Evolutionary conservation across 2,888 invertebrate genomes (phyloP).

Genomic region (Acrobasis suavella): DNA sequence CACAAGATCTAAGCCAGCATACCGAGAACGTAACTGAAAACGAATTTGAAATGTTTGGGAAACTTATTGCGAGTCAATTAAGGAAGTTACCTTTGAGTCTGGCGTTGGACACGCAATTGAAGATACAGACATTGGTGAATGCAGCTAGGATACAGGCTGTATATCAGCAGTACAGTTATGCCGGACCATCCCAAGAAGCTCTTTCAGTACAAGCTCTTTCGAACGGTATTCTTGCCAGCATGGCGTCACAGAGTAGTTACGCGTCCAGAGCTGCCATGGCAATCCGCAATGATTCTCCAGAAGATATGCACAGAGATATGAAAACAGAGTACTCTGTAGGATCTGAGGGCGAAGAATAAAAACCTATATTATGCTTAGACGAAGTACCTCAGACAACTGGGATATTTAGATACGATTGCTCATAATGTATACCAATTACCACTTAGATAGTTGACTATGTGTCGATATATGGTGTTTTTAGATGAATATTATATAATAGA

Average conservation of each 20-base stretch:
- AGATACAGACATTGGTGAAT: constrained; percentile 74
- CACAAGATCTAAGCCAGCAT: constrained; percentile 75
- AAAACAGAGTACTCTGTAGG: constrained; percentile 68
- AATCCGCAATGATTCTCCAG: constrained; percentile 65
- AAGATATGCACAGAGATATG: constrained; percentile 64
- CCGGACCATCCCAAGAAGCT: constrained; percentile 74
- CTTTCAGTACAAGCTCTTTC: constrained; percentile 74
- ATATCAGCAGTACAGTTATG: constrained; percentile 76
- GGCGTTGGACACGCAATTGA: constrained; percentile 74
- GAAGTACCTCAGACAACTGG: constrained; percentile 42
- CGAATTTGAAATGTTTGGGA: constrained; percentile 78
- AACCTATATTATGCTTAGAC: constrained; percentile 28
- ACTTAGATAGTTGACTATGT: constrained; percentile 29
- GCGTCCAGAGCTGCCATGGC: constrained; percentile 56
- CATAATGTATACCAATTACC: constrained; percentile 38
- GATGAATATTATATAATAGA: constrained; percentile 36
- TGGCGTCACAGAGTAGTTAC: constrained; percentile 64
- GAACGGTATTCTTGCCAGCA: constrained; percentile 72
- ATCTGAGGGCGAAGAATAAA: constrained; percentile 69
- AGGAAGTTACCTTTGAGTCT: constrained; percentile 71
- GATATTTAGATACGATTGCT: constrained; percentile 43
- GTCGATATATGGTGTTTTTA: constrained; percentile 32
- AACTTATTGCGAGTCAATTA: constrained; percentile 74
- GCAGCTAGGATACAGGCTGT: constrained; percentile 76
- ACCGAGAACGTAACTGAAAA: constrained; percentile 74